phyloP scores from a whole-genome alignment of 2,797 vertebrate species.

The Tarsius wallacei region DNA sequence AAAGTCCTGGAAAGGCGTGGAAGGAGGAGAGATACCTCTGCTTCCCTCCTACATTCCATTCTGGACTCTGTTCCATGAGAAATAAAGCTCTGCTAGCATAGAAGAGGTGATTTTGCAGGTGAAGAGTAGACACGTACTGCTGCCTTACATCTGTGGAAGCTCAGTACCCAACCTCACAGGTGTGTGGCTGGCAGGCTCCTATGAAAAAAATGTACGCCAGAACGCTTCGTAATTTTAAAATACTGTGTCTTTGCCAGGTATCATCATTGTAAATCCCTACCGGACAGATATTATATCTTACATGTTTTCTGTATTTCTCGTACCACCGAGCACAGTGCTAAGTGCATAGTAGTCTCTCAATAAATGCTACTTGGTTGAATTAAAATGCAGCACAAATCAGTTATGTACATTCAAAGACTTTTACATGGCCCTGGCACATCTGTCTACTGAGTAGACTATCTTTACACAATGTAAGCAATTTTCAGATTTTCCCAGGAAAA shows the following conservation, averaged over 20 bases:
- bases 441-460: background rate
- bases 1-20: background rate
- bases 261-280: background rate
- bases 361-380: background rate
- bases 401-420: background rate
- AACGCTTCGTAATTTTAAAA: background rate
- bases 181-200: rapidly evolving
- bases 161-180: no score
- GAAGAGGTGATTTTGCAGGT: background rate
- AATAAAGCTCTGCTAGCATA: background rate
- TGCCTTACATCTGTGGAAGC: background rate
- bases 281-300: background rate
- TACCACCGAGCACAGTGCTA: background rate
- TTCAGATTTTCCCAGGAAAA: background rate
- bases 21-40: background rate
- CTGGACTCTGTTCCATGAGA: background rate
- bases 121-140: rapidly evolving
- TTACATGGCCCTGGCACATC: background rate
- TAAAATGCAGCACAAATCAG: background rate
- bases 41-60: background rate
- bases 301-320: background rate
- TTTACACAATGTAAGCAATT: background rate
- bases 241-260: background rate
- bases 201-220: background rate
- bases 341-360: background rate